A percentile compares a stretch with the other conserved stretches of the same genome.
phyloP scores from a whole-genome alignment of 2,113 vertebrate species.

The Myiozetetes cayanensis region DNA sequence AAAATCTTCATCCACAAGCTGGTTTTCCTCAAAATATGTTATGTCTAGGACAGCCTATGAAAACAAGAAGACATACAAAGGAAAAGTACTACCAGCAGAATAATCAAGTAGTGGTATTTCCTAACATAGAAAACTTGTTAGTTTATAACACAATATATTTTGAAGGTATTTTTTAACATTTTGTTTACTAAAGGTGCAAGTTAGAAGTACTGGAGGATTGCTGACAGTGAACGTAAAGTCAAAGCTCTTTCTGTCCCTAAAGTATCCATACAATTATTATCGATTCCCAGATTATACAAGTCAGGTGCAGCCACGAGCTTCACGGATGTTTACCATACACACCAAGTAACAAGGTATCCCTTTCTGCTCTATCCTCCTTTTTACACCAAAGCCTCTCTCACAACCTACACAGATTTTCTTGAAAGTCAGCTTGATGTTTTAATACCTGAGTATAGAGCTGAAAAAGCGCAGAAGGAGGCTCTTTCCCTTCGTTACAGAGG shows the following conservation, averaged over 20 bases:
- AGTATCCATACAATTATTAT: not conserved
- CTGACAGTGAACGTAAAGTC: not conserved
- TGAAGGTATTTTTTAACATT: not conserved
- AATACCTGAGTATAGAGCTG: conserved; percentile 93
- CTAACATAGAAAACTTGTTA: rapidly evolving
- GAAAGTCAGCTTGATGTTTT: not conserved
- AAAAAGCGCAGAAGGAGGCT: conserved; percentile 80
- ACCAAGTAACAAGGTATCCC: rapidly evolving
- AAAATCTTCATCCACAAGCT: conserved; percentile 93
- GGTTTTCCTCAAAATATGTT: conserved; percentile 95
- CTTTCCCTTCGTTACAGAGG: conserved; percentile 81
- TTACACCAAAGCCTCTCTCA: not conserved
- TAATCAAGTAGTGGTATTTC: not conserved
- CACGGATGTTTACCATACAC: rapidly evolving
- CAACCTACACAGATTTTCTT: not conserved
- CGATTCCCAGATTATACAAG: rapidly evolving
- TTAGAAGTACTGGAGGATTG: rapidly evolving
- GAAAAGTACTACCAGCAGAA: not conserved
- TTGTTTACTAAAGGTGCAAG: not conserved
- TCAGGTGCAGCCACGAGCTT: not conserved
- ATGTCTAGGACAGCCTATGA: conserved; percentile 89
- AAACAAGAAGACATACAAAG: not conserved
- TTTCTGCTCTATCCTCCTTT: not conserved
- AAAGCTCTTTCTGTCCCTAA: not conserved
- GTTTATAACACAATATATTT: not conserved